A percentile compares a stretch with the other conserved stretches of the same genome.
Evolutionary conservation across 2,888 invertebrate genomes (phyloP).

Genomic region (Drosophila leonis): DNA sequence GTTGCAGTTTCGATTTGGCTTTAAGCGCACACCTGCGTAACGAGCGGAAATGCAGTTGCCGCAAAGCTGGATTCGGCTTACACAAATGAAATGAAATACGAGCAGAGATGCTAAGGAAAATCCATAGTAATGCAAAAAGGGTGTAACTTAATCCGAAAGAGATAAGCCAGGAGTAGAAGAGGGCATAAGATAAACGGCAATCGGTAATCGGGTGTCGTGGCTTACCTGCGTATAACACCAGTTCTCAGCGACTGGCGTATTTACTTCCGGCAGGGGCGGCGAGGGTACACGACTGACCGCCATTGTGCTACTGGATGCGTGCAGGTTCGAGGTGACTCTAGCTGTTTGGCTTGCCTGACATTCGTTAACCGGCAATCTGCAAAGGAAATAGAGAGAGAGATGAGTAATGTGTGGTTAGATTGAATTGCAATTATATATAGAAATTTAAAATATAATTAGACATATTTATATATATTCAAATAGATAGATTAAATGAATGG

Average conservation of each 20-base stretch:
- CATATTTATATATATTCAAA: background rate
- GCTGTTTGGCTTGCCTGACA: slow-evolving; percentile 93
- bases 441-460: background rate
- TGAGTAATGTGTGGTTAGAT: slow-evolving; percentile 49
- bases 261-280: slow-evolving; percentile 97
- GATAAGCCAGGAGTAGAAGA: slow-evolving; percentile 4
- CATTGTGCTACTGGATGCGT: slow-evolving; percentile 94
- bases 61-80: slow-evolving; percentile 58
- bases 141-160: slow-evolving; percentile 61
- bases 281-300: slow-evolving; percentile 98
- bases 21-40: slow-evolving; percentile 48
- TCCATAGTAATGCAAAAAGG: slow-evolving; percentile 68
- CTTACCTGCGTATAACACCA: slow-evolving; percentile 99
- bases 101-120: slow-evolving; percentile 48
- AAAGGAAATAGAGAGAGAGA: slow-evolving; percentile 78
- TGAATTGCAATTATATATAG: background rate
- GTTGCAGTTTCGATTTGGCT: slow-evolving; percentile 14
- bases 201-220: slow-evolving; percentile 1
- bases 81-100: slow-evolving; percentile 55
- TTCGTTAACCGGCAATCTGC: slow-evolving; percentile 92
- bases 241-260: slow-evolving; percentile 99
- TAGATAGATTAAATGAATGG: background rate
- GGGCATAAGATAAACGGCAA: background rate
- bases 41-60: slow-evolving; percentile 66
- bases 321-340: slow-evolving; percentile 93